Evolutionary conservation across 1,140 invertebrate species (phyloP).

Genomic region (Cydia strobilella): DNA sequence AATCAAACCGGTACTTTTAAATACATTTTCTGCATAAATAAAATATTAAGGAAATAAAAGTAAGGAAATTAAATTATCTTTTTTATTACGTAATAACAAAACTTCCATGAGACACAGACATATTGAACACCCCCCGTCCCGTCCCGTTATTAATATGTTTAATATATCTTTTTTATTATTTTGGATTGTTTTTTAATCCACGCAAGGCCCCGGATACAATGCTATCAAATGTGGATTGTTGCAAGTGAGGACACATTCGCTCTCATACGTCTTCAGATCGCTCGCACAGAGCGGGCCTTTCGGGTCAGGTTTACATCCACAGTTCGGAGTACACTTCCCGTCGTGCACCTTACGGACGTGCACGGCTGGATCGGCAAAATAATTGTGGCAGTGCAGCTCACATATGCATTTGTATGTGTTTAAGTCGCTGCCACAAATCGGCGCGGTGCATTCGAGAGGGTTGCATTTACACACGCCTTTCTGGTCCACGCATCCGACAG

Average conservation of each 20-base stretch:
- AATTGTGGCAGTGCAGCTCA: background rate
- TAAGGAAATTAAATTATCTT: background rate
- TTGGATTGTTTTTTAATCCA: background rate
- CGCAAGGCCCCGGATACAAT: background rate
- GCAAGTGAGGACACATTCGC: background rate
- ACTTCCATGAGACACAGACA: no score
- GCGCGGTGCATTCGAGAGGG: background rate
- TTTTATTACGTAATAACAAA: no score
- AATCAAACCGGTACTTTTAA: no score
- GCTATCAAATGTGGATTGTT: background rate
- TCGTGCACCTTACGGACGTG: background rate
- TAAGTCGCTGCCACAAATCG: background rate
- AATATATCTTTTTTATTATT: background rate
- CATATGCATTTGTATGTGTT: conserved; percentile 6
- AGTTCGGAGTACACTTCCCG: background rate
- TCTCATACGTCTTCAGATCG: background rate
- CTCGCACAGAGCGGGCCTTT: background rate
- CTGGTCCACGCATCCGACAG: background rate
- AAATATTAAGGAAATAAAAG: background rate
- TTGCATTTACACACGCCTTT: background rate
- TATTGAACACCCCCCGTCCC: no score
- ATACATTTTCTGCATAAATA: background rate
- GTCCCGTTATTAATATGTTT: no score
- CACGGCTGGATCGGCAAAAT: background rate
- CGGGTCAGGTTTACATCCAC: background rate